Percentiles rank a stretch among this genome's conserved stretches.
phyloP scores from a whole-genome alignment of 37 sponge, comb jelly and placozoan species.

The Corticium candelabrum region DNA sequence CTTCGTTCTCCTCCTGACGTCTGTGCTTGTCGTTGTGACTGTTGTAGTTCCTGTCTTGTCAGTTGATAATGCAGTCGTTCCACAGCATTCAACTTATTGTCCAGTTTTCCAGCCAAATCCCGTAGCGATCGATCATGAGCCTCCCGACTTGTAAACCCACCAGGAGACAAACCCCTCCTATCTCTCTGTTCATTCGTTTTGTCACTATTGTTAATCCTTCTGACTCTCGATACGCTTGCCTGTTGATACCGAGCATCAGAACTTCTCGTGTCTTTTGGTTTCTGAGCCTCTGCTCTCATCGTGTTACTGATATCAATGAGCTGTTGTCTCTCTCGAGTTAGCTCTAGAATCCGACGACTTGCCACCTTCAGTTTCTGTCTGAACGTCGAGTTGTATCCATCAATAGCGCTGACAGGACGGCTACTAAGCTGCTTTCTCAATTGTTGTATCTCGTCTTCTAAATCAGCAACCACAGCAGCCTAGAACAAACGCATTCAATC shows the following conservation, averaged over 20 bases:
- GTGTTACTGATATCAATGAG: background rate
- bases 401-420: background rate
- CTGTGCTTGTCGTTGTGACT: background rate
- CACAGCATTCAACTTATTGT: background rate
- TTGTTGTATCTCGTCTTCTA: background rate
- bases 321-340: background rate
- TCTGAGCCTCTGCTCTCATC: background rate
- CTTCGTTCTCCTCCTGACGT: background rate
- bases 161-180: background rate
- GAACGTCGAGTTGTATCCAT: background rate
- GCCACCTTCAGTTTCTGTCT: background rate
- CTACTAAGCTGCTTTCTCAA: background rate
- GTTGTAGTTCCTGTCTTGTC: background rate
- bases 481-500: background rate
- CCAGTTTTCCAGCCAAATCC: background rate
- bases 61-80: background rate
- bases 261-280: background rate
- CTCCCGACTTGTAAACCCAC: too few species aligned
- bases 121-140: too few species aligned
- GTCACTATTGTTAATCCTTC: too few species aligned
- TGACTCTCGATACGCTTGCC: background rate
- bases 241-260: background rate
- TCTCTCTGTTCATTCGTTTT: background rate
- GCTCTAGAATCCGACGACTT: background rate
- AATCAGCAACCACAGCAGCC: background rate